Evolutionary conservation across 2,113 vertebrate species (phyloP).

Genomic region (Spea multiplicata): DNA sequence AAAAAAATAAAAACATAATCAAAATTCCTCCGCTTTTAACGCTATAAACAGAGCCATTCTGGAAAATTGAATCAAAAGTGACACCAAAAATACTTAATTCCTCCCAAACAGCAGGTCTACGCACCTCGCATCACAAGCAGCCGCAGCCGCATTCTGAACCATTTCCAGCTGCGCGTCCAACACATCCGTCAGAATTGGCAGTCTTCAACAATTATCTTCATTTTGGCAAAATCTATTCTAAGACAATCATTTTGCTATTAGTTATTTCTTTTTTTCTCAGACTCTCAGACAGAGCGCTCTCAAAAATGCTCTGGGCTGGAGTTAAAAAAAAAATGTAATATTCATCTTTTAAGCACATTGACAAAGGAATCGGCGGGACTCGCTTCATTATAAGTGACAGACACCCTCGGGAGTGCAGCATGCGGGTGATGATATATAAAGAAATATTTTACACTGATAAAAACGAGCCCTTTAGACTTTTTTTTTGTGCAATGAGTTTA

Average conservation of each 20-base stretch:
- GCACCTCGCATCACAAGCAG: not conserved
- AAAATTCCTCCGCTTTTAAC: not conserved
- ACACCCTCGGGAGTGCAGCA: too few relatives aligned
- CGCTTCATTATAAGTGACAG: too few relatives aligned
- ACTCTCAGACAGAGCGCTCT: too few relatives aligned
- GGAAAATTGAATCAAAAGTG: constrained; percentile 23
- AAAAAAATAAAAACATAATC: too few relatives aligned
- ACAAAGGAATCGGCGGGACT: too few relatives aligned
- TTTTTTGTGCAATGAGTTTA: too few relatives aligned
- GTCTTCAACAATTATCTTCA: not conserved
- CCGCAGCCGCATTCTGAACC: not conserved
- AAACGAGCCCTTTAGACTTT: too few relatives aligned
- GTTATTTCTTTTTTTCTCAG: not conserved
- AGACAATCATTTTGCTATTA: constrained; percentile 14
- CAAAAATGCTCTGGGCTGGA: too few relatives aligned
- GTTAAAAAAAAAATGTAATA: too few relatives aligned
- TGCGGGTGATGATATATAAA: too few relatives aligned
- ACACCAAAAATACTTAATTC: constrained; percentile 34
- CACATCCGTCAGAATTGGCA: constrained; percentile 11
- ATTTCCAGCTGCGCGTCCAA: constrained; percentile 13
- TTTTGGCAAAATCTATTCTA: not conserved
- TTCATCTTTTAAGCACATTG: too few relatives aligned
- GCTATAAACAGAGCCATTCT: constrained; percentile 30
- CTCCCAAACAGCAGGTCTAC: not conserved
- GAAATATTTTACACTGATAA: too few relatives aligned